phyloP scores from a whole-genome alignment of 1,140 invertebrate species.

The Neuroterus valhalla region DNA sequence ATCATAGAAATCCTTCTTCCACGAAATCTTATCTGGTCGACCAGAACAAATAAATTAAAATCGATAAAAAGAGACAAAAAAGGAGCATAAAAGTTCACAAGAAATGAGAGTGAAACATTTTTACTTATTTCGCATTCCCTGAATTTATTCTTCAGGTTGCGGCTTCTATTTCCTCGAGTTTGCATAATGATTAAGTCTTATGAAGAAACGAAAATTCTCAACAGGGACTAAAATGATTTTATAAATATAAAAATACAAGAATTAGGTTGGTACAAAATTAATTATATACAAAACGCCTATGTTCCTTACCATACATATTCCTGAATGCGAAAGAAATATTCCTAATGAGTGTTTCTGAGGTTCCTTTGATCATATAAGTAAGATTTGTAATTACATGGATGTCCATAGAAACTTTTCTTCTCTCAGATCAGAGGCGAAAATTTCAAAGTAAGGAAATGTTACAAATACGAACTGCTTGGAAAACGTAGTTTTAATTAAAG shows the following conservation, averaged over 20 bases:
- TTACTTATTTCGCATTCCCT: background rate
- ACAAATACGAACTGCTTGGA: background rate
- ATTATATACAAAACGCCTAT: too few relatives aligned
- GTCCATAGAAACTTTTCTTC: conserved; percentile 9
- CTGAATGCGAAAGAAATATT: too few relatives aligned
- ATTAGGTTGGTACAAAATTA: too few relatives aligned
- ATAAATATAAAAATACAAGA: too few relatives aligned
- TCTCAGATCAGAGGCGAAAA: conserved; percentile 2
- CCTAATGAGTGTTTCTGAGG: too few relatives aligned
- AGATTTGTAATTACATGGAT: background rate
- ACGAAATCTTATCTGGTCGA: background rate
- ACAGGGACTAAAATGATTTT: too few relatives aligned
- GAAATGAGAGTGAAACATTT: background rate
- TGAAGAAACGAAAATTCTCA: too few relatives aligned
- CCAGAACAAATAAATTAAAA: background rate
- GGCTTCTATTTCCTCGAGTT: background rate
- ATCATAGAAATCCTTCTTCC: conserved; percentile 17
- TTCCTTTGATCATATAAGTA: background rate
- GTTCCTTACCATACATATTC: too few relatives aligned
- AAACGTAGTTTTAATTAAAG: conserved; percentile 2
- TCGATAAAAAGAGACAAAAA: background rate
- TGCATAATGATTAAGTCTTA: too few relatives aligned
- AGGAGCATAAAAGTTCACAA: background rate
- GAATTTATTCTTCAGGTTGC: background rate
- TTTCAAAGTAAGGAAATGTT: conserved; percentile 13